These are phyloP conservation scores for Scaptomyza caliginosa DNA, from an alignment of 2,888 invertebrate species.

Conservation along the genomic window DNA sequence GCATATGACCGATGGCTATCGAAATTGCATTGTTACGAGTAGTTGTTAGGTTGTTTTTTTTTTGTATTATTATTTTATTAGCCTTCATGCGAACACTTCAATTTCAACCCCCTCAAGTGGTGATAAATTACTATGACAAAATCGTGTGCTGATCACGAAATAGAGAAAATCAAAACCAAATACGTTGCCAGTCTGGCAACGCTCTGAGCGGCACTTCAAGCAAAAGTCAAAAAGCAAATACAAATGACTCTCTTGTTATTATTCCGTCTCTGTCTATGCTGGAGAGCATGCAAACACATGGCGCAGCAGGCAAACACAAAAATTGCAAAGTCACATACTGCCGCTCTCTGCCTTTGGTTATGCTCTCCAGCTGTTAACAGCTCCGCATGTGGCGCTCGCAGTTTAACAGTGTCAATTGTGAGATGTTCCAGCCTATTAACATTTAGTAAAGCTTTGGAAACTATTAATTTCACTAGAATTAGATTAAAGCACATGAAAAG, in stretches of 20 bases:
- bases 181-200: conserved; percentile 56
- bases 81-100: conserved; percentile 34
- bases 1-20: conserved; percentile 60
- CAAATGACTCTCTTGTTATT: conserved; percentile 48
- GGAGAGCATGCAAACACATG: conserved; percentile 27
- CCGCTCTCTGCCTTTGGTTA: neutral
- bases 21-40: conserved; percentile 42
- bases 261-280: conserved; percentile 44
- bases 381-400: conserved; percentile 51
- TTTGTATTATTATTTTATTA: too few relatives aligned
- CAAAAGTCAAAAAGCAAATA: conserved; percentile 37
- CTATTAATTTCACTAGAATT: conserved; percentile 13
- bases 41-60: neutral
- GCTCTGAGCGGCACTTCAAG: conserved; percentile 36
- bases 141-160: conserved; percentile 23
- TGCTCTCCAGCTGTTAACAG: conserved; percentile 52
- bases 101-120: conserved; percentile 44
- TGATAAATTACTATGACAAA: conserved; percentile 32
- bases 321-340: conserved; percentile 10
- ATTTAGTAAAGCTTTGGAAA: neutral
- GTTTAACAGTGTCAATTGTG: conserved; percentile 32
- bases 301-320: conserved; percentile 25
- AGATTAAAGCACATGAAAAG: conserved; percentile 4
- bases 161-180: conserved; percentile 14
- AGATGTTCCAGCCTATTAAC: neutral